Percentiles rank a stretch among this genome's conserved stretches.
These are phyloP conservation scores for Drosophila kikkawai DNA, from an alignment of 1,140 invertebrate species.

Conservation along the genomic window DNA sequence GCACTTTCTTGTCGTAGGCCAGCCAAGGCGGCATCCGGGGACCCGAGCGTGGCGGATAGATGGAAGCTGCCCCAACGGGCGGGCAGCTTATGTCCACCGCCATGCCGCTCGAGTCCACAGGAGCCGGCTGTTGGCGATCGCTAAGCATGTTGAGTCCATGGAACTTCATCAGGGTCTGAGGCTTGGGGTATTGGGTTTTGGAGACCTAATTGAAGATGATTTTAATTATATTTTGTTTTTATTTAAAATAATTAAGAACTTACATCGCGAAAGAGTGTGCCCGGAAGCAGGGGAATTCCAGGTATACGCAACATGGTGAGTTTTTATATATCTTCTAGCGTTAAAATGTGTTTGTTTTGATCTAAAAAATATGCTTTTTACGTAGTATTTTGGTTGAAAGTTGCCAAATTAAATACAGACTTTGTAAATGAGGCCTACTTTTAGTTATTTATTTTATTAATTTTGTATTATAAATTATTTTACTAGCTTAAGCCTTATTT, in stretches of 20 bases:
- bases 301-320: conserved; percentile 73
- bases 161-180: conserved; percentile 67
- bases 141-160: conserved; percentile 85
- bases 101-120: conserved; percentile 52
- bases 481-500: accelerated
- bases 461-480: not conserved
- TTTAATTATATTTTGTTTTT: not conserved
- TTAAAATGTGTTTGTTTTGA: not conserved
- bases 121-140: conserved; percentile 56
- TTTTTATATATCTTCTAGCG: not conserved
- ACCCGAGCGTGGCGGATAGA: conserved; percentile 90
- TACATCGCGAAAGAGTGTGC: conserved; percentile 78
- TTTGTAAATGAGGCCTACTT: not conserved
- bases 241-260: conserved; percentile 10
- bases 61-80: conserved; percentile 86
- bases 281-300: conserved; percentile 78
- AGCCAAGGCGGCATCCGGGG: conserved; percentile 92
- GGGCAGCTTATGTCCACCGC: conserved; percentile 71
- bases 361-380: conserved; percentile 1
- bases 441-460: not conserved
- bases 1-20: conserved; percentile 93
- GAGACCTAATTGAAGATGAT: conserved; percentile 85
- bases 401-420: not conserved
- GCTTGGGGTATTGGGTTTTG: conserved; percentile 86
- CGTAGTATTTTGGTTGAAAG: too few species aligned